Percentiles rank a stretch among this genome's conserved stretches.
Evolutionary conservation across 2,888 invertebrate species (phyloP).

Genomic region (Amitus sp.): DNA sequence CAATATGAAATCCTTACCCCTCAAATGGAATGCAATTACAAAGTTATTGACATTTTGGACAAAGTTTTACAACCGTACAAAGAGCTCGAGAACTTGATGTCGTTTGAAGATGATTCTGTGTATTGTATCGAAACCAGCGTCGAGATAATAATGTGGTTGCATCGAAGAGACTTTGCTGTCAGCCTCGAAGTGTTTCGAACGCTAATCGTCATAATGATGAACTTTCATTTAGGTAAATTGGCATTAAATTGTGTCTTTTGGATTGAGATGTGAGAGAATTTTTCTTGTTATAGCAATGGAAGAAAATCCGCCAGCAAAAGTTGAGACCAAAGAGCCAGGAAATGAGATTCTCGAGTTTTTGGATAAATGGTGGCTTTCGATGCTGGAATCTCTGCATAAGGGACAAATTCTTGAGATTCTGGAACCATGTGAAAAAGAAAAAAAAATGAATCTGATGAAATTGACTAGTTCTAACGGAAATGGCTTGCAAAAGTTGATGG

Average conservation of each 20-base stretch:
- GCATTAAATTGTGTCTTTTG: too few relatives aligned
- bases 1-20: slow-evolving; percentile 13
- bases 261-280: not conserved
- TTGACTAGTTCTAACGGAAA: slow-evolving; percentile 17
- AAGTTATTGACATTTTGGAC: slow-evolving; percentile 40
- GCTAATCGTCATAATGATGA: slow-evolving; percentile 46
- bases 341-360: slow-evolving; percentile 46
- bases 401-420: slow-evolving; percentile 43
- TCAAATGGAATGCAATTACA: slow-evolving; percentile 14
- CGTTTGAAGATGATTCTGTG: slow-evolving; percentile 16
- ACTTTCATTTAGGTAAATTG: slow-evolving; percentile 45
- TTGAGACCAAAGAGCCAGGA: not conserved
- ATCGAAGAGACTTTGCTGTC: slow-evolving; percentile 37
- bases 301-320: slow-evolving; percentile 5
- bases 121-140: slow-evolving; percentile 51
- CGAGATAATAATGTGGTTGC: slow-evolving; percentile 49
- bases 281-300: slow-evolving; percentile 18
- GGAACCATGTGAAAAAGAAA: slow-evolving; percentile 27
- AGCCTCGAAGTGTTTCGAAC: slow-evolving; percentile 32
- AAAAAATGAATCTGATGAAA: slow-evolving; percentile 24
- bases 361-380: slow-evolving; percentile 50
- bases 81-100: not conserved
- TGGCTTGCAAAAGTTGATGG: slow-evolving; percentile 31
- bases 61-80: slow-evolving; percentile 49
- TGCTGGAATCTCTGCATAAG: slow-evolving; percentile 22